Percentiles rank a stretch among this genome's conserved stretches.
Conservation (phyloP, 2,113 vertebrate genomes). For the Phyllopteryx taeniolatus region DNA sequence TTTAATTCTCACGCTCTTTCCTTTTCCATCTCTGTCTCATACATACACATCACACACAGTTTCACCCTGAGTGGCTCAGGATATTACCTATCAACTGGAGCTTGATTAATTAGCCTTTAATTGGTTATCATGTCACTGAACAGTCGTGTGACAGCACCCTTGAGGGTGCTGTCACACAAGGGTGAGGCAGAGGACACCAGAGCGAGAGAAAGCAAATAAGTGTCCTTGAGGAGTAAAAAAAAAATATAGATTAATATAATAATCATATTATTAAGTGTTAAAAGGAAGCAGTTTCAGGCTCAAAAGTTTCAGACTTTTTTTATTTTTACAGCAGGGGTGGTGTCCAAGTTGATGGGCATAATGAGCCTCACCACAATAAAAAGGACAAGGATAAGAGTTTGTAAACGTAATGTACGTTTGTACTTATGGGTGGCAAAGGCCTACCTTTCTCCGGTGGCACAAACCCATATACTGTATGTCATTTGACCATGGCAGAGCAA, state of each 20-base stretch:
- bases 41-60: conserved; percentile 8
- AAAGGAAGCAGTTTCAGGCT: background rate
- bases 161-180: conserved; percentile 21
- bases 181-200: conserved; percentile 51
- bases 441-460: no score
- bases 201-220: conserved; percentile 1
- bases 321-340: no score
- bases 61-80: conserved; percentile 52
- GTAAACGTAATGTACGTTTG: no score
- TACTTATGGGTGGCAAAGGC: no score
- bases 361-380: no score
- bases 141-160: conserved; percentile 54
- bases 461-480: no score
- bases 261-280: background rate
- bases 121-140: conserved; percentile 62
- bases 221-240: background rate
- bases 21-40: background rate
- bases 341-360: no score
- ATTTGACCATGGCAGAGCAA: no score
- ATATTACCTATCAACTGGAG: conserved; percentile 66
- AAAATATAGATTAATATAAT: no score
- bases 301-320: background rate
- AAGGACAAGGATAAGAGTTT: no score
- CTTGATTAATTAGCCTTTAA: conserved; percentile 72
- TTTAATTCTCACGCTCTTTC: background rate